A percentile compares a stretch with the other conserved stretches of the same genome.
phyloP scores from a whole-genome alignment of 1,140 invertebrate species.

The Drosophila micromelanica region DNA sequence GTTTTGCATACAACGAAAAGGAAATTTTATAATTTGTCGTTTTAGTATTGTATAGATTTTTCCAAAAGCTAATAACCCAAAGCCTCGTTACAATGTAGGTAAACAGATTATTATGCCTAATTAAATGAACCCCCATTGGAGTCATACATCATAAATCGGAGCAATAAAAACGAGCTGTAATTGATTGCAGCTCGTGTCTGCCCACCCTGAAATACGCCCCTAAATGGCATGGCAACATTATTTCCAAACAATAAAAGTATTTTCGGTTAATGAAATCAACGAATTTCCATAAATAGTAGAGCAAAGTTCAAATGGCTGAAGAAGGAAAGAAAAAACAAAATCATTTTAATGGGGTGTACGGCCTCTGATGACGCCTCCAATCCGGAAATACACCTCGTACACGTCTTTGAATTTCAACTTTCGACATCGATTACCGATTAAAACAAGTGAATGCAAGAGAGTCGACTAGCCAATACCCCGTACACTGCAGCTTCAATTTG shows the following conservation, averaged over 20 bases:
- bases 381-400: conserved; percentile 13
- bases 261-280: conserved; percentile 59
- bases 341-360: neutral
- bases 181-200: conserved; percentile 14
- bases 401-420: conserved; percentile 56
- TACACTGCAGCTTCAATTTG: neutral
- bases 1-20: too few species aligned
- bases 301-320: conserved; percentile 5
- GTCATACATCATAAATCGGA: conserved; percentile 26
- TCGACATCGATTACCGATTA: conserved; percentile 23
- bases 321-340: neutral
- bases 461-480: neutral
- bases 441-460: neutral
- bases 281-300: conserved; percentile 36
- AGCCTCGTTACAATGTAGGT: neutral
- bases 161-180: conserved; percentile 28
- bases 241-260: conserved; percentile 13
- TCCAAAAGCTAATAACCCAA: neutral
- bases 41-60: too few species aligned
- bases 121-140: conserved; percentile 17
- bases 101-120: neutral
- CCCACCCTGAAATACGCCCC: neutral
- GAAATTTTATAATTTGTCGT: too few species aligned
- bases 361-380: neutral
- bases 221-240: conserved; percentile 42